These are phyloP conservation scores for Anguilla pacifica DNA, from an alignment of 2,797 vertebrate species.

Conservation along the genomic window DNA sequence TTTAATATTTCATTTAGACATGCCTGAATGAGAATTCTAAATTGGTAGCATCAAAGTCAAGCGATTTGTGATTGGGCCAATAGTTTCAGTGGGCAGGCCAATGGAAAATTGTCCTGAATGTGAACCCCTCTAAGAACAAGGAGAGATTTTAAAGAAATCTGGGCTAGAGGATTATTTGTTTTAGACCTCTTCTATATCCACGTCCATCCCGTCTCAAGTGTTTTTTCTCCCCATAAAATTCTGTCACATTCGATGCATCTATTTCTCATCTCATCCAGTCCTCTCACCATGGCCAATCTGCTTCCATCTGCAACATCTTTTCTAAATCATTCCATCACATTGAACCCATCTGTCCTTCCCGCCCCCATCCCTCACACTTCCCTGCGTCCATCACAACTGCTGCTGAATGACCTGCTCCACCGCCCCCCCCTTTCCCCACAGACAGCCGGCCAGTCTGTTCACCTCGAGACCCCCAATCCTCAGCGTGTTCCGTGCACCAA, in stretches of 20 bases:
- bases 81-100: too few species aligned
- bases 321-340: neutral
- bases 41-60: too few species aligned
- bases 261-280: neutral
- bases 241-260: slow-evolving; percentile 1
- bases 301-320: neutral
- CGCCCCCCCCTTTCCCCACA: neutral
- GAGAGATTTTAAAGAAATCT: neutral
- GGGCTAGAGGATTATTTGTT: neutral
- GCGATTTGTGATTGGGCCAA: too few species aligned
- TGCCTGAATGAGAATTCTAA: too few species aligned
- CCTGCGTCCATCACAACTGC: neutral
- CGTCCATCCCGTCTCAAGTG: neutral
- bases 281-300: neutral
- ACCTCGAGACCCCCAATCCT: neutral
- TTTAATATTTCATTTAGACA: too few species aligned
- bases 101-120: too few species aligned
- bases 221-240: neutral
- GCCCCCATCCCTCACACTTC: neutral
- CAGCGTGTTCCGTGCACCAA: neutral
- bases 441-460: neutral
- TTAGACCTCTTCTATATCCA: neutral
- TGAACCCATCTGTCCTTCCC: neutral
- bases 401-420: too few species aligned
- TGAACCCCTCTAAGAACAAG: too few species aligned